A percentile compares a stretch with the other conserved stretches of the same genome.
Evolutionary conservation across 1,140 invertebrate species (phyloP).

Genomic region (Drosophila ercepeae): DNA sequence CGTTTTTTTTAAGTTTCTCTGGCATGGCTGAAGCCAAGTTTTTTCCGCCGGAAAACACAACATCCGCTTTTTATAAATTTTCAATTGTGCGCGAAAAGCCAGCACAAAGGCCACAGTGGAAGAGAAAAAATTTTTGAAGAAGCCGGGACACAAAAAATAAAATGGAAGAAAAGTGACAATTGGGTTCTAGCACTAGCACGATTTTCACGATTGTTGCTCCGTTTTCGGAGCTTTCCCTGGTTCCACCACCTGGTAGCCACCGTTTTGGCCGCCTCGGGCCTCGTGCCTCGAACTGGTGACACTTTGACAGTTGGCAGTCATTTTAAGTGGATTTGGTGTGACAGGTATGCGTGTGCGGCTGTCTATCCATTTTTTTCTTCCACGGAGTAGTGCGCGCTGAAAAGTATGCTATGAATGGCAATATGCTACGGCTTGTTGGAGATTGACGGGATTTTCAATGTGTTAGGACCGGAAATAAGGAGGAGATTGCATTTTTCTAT

Average conservation of each 20-base stretch:
- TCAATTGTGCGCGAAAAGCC: conserved; percentile 60
- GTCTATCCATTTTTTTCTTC: conserved; percentile 1
- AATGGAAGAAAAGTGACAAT: conserved; percentile 32
- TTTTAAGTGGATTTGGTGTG: conserved; percentile 71
- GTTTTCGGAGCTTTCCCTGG: conserved; percentile 32
- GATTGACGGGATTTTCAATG: conserved; percentile 13
- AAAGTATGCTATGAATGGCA: conserved; percentile 42
- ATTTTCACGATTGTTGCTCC: conserved; percentile 62
- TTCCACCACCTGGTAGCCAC: neutral
- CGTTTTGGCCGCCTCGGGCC: conserved; percentile 16
- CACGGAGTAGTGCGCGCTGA: neutral
- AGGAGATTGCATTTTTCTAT: neutral
- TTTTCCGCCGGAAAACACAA: conserved; percentile 78
- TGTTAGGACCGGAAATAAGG: neutral
- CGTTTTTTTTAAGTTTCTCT: conserved; percentile 15
- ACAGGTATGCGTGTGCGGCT: conserved; percentile 54
- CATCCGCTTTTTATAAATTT: conserved; percentile 74
- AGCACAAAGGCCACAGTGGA: conserved; percentile 14
- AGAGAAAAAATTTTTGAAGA: conserved; percentile 8
- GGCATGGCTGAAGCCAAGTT: conserved; percentile 61
- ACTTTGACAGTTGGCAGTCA: conserved; percentile 65
- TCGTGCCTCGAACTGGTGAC: conserved; percentile 61
- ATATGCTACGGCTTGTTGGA: neutral
- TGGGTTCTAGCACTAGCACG: conserved; percentile 40
- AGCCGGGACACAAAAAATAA: conserved; percentile 24